Evolutionary conservation across 2,113 vertebrate species (phyloP), one percentile per base, ranked within the genome.

Genomic region (Falcunculus frontatus): DNA sequence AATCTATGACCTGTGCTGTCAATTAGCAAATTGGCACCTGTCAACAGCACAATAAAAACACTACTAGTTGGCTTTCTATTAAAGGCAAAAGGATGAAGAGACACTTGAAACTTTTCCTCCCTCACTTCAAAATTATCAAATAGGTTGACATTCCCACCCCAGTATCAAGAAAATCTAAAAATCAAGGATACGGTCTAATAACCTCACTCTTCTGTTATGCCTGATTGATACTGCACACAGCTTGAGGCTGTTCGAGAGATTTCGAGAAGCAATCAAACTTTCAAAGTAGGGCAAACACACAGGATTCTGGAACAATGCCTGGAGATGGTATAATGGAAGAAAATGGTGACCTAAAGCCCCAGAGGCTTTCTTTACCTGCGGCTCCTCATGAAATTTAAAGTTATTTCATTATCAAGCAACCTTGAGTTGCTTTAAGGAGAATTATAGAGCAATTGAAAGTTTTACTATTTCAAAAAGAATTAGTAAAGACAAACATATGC

Each of bases 21-120:
- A 97, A 99, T 99, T 86, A 99, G 98, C 94, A 99, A 97, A 97
- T 99, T 99, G 97, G 99, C 99, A 97, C 99, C 99, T 99, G 97
- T 93, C 90, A 96, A 95, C 62, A 78, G 78, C 56, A 94, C 79
- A 94, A 89, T 76, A 96, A 89, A 93, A 92, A 75, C 63, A 97
- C 21, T 88, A 72, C 37, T 92, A 93, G 95, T 93, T 93, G 82
- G 90, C 21, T 56, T 32, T 55, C 15, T 69, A 57, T 94, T 86
- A 92, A 95, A 90, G 89, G 55, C 44, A 84, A 85, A 91, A 73
- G 33, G 33, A 82, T 57, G 10, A 95, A 87, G 23, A 93, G n/a
- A 95, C 57, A 85, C 18, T 41, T 33, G 11, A 93, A 55, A 81
- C 12, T 47, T 49, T 70, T 70, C 26, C 18, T 72, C 41, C 20